Percentiles rank a stretch among this genome's conserved stretches.
Evolutionary conservation across 2,797 vertebrate genomes (phyloP).

Genomic region (Nannoperca australis): DNA sequence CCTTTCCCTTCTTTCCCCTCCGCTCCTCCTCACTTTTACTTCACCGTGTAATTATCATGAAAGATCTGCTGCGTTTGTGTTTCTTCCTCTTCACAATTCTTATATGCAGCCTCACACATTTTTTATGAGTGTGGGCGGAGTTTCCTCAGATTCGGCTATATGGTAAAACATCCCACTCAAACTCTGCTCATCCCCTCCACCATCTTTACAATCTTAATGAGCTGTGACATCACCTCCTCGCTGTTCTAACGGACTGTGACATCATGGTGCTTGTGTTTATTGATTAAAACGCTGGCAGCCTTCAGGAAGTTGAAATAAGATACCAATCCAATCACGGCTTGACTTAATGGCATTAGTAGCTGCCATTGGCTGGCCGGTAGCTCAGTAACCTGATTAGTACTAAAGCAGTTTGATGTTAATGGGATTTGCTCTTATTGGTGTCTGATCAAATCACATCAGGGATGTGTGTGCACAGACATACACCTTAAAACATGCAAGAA

Average conservation of each 20-base stretch:
- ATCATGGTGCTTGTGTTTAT: conserved; percentile 81
- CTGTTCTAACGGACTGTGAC: conserved; percentile 78
- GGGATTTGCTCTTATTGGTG: conserved; percentile 87
- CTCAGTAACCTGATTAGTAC: conserved; percentile 86
- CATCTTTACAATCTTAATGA: conserved; percentile 66
- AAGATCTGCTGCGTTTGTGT: conserved; percentile 59
- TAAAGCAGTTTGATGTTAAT: conserved; percentile 87
- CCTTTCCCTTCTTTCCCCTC: conserved; percentile 15
- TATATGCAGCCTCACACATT: conserved; percentile 25
- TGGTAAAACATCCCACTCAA: conserved; percentile 33
- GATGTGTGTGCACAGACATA: conserved; percentile 21
- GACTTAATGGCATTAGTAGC: conserved; percentile 87
- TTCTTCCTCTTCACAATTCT: conserved; percentile 40
- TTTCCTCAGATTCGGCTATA: conserved; percentile 13
- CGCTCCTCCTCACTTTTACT: not conserved
- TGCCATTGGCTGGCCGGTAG: conserved; percentile 86
- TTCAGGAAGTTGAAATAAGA: conserved; percentile 85
- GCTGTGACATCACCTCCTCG: conserved; percentile 78
- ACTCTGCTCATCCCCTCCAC: conserved; percentile 42
- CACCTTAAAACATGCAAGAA: conserved; percentile 19
- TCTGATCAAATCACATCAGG: conserved; percentile 84
- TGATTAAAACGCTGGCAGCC: conserved; percentile 85
- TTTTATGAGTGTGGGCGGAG: conserved; percentile 27
- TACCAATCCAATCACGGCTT: conserved; percentile 84
- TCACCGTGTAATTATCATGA: conserved; percentile 62